Base-by-base conservation (phyloP, 1,140 invertebrate genomes). In the Daktulosphaira vitifoliae region DNA sequence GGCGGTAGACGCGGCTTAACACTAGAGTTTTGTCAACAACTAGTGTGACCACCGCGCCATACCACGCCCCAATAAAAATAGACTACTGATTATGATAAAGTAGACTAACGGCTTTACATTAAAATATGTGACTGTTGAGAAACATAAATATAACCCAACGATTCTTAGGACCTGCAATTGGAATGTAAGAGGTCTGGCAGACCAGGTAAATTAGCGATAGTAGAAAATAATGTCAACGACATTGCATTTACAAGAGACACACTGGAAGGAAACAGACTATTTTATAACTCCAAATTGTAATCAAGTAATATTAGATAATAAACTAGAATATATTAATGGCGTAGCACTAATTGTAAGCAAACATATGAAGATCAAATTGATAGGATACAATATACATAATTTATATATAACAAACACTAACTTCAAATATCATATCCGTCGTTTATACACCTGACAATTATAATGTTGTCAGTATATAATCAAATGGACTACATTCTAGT, bases 391-490 rank as follows among this genome's bases (percentile, higher is more conserved):
- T 48, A 64, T 26, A 29, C 48, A 66, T 37, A 56, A 59, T 9
- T 20, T 68, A 6, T 68, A 49, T 48, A 66, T 68, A 13, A n/a
- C 25, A 29, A 66, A 66, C 23, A 66, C 53, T 26, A 48, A 52
- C 11, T 71, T 70, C 26, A 29, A 46, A 11, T 66, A 72, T 46
- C 69, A 69, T 64, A 22, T 65, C 22, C 66, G 68, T 23, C 66
- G 69, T 33, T 65, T 68, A 44, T 53, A 62, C 22, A 70, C 69
- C 23, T 71, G 69, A 69, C 62, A 51, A 44, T 69, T 70, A 15
- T 66, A 66, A 33, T 44, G 67, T 59, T 65, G 66, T 22, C 38
- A 29, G 39, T 59, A 66, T 39, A 53, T 44, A 70, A 71, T 65
- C 66, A 70, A 51, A 69, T 69, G 49, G 69, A 69, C 29, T 68